These are phyloP conservation scores for Hippoglossus hippoglossus DNA, from an alignment of 2,797 vertebrate species.

Conservation along the genomic window DNA sequence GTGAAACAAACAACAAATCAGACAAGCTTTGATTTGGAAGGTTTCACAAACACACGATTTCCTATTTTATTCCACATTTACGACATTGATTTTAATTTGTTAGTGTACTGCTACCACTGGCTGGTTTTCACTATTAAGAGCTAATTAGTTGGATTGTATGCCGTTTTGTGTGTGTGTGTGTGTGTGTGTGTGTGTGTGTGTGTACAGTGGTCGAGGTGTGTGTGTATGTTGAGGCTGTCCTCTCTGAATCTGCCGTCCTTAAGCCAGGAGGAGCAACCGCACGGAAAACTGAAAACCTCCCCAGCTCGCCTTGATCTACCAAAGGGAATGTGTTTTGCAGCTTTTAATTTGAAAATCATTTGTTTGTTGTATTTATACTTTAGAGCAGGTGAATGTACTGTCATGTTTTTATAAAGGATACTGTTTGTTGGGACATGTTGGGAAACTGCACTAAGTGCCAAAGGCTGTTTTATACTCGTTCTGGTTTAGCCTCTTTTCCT, in stretches of 20 bases:
- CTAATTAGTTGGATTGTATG: constrained; percentile 1
- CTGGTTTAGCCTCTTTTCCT: constrained; percentile 13
- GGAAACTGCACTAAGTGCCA: constrained; percentile 7
- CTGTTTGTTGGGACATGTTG: background rate
- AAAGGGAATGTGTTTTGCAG: constrained; percentile 54
- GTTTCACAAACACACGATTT: background rate
- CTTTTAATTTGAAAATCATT: constrained; percentile 10
- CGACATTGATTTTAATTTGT: background rate
- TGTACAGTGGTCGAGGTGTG: background rate
- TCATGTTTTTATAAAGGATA: background rate
- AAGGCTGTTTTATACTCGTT: constrained; percentile 40
- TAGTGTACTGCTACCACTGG: background rate
- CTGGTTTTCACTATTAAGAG: constrained; percentile 10
- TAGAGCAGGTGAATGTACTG: constrained; percentile 15
- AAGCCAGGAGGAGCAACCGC: background rate
- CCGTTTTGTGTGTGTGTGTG: background rate
- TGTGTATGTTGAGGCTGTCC: background rate
- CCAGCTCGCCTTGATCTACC: constrained; percentile 41
- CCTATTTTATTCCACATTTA: background rate
- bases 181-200: background rate
- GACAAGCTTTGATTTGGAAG: no score
- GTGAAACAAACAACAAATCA: no score
- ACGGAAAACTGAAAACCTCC: background rate
- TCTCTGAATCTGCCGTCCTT: constrained; percentile 2
- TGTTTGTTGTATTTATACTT: constrained; percentile 38